These are phyloP conservation scores for Deroplatys truncata DNA, from an alignment of 2,888 invertebrate species.

Conservation along the genomic window DNA sequence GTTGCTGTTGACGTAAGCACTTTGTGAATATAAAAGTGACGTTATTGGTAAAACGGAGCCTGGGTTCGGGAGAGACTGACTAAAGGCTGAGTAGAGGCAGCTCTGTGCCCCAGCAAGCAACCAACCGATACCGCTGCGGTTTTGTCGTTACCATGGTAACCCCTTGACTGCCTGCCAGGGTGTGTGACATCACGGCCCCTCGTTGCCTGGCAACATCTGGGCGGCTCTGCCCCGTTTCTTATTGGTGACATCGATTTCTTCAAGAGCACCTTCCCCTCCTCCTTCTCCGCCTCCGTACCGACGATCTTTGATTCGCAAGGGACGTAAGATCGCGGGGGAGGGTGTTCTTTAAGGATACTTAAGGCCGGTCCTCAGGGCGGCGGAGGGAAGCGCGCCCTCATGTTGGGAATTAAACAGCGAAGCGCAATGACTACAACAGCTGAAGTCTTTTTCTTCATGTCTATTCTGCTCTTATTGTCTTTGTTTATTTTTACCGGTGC, in stretches of 20 bases:
- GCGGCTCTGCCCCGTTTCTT: conserved; percentile 13
- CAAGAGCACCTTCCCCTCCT: not conserved
- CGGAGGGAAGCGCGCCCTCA: not conserved
- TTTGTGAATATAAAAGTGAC: not conserved
- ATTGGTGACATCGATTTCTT: conserved; percentile 30
- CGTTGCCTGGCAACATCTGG: not conserved
- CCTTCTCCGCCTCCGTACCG: not conserved
- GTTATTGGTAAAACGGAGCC: too few species aligned
- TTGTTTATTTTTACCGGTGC: not conserved
- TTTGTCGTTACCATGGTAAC: not conserved
- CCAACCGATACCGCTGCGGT: not conserved
- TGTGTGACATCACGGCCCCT: not conserved
- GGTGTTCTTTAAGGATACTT: too few species aligned
- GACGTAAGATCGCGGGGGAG: too few species aligned
- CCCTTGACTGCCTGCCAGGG: not conserved
- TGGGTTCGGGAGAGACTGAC: not conserved
- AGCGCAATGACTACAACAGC: not conserved
- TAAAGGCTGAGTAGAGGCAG: not conserved
- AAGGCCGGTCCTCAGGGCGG: too few species aligned
- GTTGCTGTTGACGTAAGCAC: too few species aligned
- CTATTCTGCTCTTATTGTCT: not conserved
- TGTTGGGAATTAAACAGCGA: not conserved
- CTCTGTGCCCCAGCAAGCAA: not conserved
- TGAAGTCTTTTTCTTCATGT: too few species aligned
- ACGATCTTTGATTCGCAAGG: not conserved